Evolutionary conservation across 2,888 invertebrate genomes (phyloP), one percentile per base, ranked within the genome.

Genomic region (Celastrina argiolus): DNA sequence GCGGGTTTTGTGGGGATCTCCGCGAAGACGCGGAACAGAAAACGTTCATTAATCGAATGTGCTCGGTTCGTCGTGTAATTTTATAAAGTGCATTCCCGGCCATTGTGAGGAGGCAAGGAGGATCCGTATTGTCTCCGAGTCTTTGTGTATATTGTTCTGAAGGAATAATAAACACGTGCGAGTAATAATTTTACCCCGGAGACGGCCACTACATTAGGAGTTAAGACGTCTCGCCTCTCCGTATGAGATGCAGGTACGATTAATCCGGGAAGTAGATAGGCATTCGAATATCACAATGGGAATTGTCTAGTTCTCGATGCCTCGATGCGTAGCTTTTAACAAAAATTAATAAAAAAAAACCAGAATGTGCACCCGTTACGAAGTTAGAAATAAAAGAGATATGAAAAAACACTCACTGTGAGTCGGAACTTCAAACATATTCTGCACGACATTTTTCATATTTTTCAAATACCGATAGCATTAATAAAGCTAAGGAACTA

Each of bases 71-170:
- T 61, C 61, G 14, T 61, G 61, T 61, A 36, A 61, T 39, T 59
- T 59, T 39, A 61, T 61, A 39, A 61, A 61, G 61, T 61, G 61
- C 61, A 61, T 61, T 39, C 61, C 34, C 61, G 31, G 3, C 28
- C 14, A 58, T 58, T 58, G 28, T 58, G 28, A n/a, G 58, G 31
- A 28, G 61, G 22, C 39, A 12, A 2, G 34, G 22, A 36, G 18
- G 18, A 16, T 59, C 51, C 61, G 61, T 14, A 39, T 61, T 61
- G 61, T 61, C 18, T 36, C 61, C 61, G 22, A 18, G 59, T 36
- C 56, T 56, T 28, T 56, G 56, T 39, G 16, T 59, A 61, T 36
- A 58, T 58, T 58, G 36, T 61, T 36, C 34, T 39, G 36, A 61
- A 61, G 61, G 61, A 61, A 61, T 61, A 61, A 39, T 39, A 61